Evolutionary conservation across 2,797 vertebrate genomes (phyloP).

Genomic region (Argya squamiceps): DNA sequence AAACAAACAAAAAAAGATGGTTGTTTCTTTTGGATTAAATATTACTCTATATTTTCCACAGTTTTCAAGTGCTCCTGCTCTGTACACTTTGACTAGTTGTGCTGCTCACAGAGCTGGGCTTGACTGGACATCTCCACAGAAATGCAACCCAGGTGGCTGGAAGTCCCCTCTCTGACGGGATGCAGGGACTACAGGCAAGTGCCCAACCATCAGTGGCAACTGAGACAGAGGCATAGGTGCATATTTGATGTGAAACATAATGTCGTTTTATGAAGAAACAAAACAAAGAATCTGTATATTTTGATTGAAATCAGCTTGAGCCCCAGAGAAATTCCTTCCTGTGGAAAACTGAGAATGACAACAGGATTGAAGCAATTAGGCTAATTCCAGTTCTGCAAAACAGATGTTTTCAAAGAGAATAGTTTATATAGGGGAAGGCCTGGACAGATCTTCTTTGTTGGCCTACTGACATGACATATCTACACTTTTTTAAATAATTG

Average conservation of each 20-base stretch:
- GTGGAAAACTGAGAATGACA: not conserved
- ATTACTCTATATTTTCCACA: not conserved
- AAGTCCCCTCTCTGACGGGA: not conserved
- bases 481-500: not conserved
- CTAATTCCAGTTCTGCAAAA: not conserved
- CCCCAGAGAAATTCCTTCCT: not conserved
- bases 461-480: not conserved
- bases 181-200: not conserved
- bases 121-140: not conserved
- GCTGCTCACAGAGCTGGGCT: not conserved
- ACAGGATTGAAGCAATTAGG: not conserved
- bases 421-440: not conserved
- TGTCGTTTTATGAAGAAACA: not conserved
- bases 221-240: not conserved
- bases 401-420: not conserved
- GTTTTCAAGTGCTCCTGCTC: not conserved
- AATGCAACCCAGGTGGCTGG: accelerated
- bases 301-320: not conserved
- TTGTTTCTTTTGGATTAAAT: not conserved
- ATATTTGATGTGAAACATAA: not conserved
- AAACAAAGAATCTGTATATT: not conserved
- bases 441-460: not conserved
- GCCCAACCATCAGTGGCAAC: accelerated
- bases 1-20: not conserved
- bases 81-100: not conserved